phyloP scores from a whole-genome alignment of 2,113 vertebrate species.

The Anhinga rufa region DNA sequence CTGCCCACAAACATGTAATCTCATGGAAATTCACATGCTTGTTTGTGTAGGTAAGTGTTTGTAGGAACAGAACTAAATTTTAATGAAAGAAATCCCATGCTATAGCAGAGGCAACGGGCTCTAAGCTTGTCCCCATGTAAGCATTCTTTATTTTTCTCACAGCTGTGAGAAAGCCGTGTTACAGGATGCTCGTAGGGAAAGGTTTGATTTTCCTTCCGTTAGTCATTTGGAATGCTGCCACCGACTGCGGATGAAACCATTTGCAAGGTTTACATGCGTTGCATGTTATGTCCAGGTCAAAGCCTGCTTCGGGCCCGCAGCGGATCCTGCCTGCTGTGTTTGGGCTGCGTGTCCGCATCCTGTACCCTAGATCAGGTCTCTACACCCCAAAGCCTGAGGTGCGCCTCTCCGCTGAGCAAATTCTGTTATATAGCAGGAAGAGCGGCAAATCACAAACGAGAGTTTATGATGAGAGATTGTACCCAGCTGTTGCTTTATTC shows the following conservation, averaged over 20 bases:
- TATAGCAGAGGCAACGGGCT: background rate
- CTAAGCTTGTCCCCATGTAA: background rate
- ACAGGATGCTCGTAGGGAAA: background rate
- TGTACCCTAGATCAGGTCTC: background rate
- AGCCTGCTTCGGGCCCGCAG: background rate
- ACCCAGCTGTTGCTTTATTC: background rate
- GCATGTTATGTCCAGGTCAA: background rate
- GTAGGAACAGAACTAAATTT: background rate
- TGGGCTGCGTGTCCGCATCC: background rate
- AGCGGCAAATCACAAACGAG: background rate
- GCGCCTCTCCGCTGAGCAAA: background rate
- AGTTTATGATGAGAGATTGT: background rate
- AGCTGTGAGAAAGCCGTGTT: background rate
- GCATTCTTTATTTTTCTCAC: background rate
- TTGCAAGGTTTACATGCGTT: background rate
- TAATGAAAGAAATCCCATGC: background rate
- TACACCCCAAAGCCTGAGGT: background rate
- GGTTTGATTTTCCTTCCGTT: background rate
- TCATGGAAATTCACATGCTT: background rate
- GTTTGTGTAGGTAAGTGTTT: background rate
- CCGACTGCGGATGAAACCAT: background rate
- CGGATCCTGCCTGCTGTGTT: background rate
- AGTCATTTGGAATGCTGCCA: constrained; percentile 10
- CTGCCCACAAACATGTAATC: background rate
- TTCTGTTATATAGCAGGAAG: background rate